Evolutionary conservation across 2,888 invertebrate genomes (phyloP), one percentile per base, ranked within the genome.

Genomic region (Nemotelus pantherinus): DNA sequence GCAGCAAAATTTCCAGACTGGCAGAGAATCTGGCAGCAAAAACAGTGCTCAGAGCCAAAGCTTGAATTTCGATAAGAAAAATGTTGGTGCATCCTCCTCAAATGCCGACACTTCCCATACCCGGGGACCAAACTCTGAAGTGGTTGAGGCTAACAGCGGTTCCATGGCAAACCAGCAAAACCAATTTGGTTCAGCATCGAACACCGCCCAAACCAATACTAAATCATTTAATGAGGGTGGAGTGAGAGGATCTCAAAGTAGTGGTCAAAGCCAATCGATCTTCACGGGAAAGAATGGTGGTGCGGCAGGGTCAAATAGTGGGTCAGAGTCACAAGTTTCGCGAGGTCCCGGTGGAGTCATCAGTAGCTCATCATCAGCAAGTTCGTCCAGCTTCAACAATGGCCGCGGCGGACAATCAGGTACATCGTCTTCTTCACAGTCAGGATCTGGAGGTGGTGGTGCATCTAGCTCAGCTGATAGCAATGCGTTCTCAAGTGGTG

Each of bases 41-140:
- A 85, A 86, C 71, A 82, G 81, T 9, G 85, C 85, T 1, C 87
- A 87, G 80, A 85, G 86, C 76, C 87, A 87, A 77, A 81, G 85
- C 0, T 81, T 86, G 0, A 86, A 87, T 79, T 87, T 86, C 60
- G 78, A 79, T 64, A 77, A 81, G 1, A 82, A 81, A 2, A 80
- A 82, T 53, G 84, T 85, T 74, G 86, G 85, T 79, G 85, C 85
- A 0, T 81, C 83, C 48, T 82, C 83, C n/a, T 82, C 86, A 6
- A 86, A 87, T 77, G 85, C 85, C 3, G 85, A 85, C 5, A 85
- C 86, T 0, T 82, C 81, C 39, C 81, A 85, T 10, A 82, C 80
- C 0, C 77, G 80, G 50, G 81, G 77, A 0, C 83, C 80, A 39
- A 77, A 81, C 53, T 78, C 82, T 0, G 83, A 85, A 41, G 80